Percentiles rank a stretch among this genome's conserved stretches.
phyloP scores from a whole-genome alignment of 2,888 invertebrate genomes.

The Cheilosia pagana region DNA sequence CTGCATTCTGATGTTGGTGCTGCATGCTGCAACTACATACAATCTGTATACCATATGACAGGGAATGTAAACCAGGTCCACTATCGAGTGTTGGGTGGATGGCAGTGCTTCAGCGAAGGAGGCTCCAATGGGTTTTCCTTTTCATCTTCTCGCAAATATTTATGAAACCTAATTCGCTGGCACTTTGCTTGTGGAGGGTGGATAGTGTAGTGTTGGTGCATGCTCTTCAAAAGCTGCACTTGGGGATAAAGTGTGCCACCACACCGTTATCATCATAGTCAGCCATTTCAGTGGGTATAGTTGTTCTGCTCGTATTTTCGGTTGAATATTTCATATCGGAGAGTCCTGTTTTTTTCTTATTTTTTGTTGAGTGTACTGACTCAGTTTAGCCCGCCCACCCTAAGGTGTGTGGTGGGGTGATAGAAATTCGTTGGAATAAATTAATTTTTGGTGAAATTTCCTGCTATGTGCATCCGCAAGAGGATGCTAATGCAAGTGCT shows the following conservation, averaged over 20 bases:
- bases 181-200: constrained; percentile 27
- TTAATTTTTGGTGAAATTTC: constrained; percentile 17
- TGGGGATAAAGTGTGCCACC: constrained; percentile 54
- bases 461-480: neutral
- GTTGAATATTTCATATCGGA: constrained; percentile 23
- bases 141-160: constrained; percentile 69
- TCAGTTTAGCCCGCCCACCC: no score
- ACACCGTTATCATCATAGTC: constrained; percentile 45
- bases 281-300: constrained; percentile 25
- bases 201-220: constrained; percentile 20
- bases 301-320: neutral
- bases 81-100: constrained; percentile 38
- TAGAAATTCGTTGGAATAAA: constrained; percentile 13
- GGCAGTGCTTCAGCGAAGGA: neutral
- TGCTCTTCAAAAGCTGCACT: constrained; percentile 56
- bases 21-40: no score
- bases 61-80: constrained; percentile 70
- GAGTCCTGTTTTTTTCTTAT: no score
- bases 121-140: constrained; percentile 30
- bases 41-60: constrained; percentile 17
- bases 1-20: constrained; percentile 6
- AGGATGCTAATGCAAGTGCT: constrained; percentile 25
- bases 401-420: neutral
- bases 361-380: no score
- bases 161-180: constrained; percentile 68